Evolutionary conservation across 2,888 invertebrate species (phyloP).

Genomic region (Lepidocyrtoides sp.): DNA sequence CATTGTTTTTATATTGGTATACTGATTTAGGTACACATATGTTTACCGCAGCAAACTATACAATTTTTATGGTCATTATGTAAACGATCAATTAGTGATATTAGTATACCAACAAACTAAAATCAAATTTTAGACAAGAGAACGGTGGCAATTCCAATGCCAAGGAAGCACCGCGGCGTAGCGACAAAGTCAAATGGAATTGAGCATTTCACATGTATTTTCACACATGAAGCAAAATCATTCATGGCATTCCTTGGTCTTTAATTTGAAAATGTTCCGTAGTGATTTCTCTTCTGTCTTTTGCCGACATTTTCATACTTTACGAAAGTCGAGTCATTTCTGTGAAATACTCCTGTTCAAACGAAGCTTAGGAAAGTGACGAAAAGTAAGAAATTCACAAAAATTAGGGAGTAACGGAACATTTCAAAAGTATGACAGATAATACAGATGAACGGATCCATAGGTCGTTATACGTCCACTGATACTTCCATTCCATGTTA

Average conservation of each 20-base stretch:
- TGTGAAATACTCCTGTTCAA: too few relatives aligned
- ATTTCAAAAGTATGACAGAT: too few relatives aligned
- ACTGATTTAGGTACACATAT: background rate
- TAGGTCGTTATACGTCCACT: too few relatives aligned
- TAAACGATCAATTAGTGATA: background rate
- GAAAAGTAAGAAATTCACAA: too few relatives aligned
- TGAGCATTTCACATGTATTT: constrained; percentile 67
- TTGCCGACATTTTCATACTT: background rate
- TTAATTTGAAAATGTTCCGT: background rate
- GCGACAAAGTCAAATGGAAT: constrained; percentile 37
- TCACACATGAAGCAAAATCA: constrained; percentile 71
- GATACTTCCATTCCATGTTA: background rate
- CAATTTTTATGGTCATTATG: background rate
- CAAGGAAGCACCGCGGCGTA: background rate
- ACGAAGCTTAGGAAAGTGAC: too few relatives aligned
- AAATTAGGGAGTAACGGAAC: too few relatives aligned
- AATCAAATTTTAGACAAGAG: too few relatives aligned
- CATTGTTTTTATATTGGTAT: background rate
- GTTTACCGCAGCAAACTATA: background rate
- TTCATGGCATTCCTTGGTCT: constrained; percentile 32
- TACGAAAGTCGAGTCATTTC: too few relatives aligned
- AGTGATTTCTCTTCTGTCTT: too few relatives aligned
- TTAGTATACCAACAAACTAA: constrained; percentile 48
- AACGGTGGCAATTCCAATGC: constrained; percentile 28
- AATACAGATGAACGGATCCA: too few relatives aligned